Base-by-base conservation (phyloP, 2,113 vertebrate species). In the Oncorhynchus nerka region DNA sequence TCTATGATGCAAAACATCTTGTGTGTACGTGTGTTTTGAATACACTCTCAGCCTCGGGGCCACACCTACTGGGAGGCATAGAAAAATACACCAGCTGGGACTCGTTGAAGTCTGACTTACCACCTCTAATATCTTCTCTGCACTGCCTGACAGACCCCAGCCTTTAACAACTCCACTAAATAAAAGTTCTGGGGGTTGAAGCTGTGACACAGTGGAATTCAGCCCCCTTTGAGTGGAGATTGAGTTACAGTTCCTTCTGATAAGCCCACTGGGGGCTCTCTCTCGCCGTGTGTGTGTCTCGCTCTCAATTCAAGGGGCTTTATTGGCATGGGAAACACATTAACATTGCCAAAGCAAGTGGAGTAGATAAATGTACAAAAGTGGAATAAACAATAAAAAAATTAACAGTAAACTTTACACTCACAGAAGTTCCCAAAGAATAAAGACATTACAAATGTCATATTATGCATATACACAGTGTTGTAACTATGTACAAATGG, bases 61-160 rank as follows among this genome's bases (percentile, higher is more conserved):
- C 76, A 64, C 67, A 80, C 77, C 74, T 74, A 76, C 65, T 71
- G 45, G 19, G 73, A 84, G 75, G 81, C 81, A 88, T 77, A 81
- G 84, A 83, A 67, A 81, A 62, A 62, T 1, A 22, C 83, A 71
- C 67, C 83, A 79, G 73, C 75, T 57, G 79, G 86, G 74, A 79
- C 87, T 80, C 59, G 83, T 87, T 90, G 79, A 74, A 77, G 32
- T 66, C 85, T 90, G 88, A 91, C 91, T 90, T 91, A 91, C 68
- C 48, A 75, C 73, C 85, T 84, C 78, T 89, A 90, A 92, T 89
- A 90, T 90, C 89, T 85, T 66, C 81, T 77, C 68, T 71, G 83
- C 80, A 85, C 84, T 87, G 75, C 86, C 86, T 87, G 76, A 74
- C 79, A 85, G 75, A 85, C 83, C 76, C 78, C 30, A 78, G 84